Evolutionary conservation across 2,888 invertebrate species (phyloP).

Genomic region (Limnephilus auricula): DNA sequence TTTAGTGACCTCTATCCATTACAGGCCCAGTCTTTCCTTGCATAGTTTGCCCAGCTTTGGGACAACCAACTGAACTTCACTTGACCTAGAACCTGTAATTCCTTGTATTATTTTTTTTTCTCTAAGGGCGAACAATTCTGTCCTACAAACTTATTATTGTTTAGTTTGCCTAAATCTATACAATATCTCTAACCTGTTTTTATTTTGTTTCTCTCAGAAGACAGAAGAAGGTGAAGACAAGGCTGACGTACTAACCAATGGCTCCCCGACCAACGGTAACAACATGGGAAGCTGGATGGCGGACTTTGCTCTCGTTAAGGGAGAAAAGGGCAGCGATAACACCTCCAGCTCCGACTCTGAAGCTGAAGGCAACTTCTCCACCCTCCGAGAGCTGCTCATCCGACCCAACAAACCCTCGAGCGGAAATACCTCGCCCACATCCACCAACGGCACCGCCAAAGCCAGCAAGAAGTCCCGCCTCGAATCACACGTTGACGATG

Average conservation of each 20-base stretch:
- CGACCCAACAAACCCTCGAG: constrained; percentile 79
- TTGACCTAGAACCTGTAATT: too few species aligned
- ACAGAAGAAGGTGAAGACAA: constrained; percentile 76
- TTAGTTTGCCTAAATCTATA: background rate
- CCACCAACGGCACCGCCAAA: constrained; percentile 74
- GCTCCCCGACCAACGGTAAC: constrained; percentile 70
- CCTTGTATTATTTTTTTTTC: too few species aligned
- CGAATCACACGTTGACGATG: constrained; percentile 84
- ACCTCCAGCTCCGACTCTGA: constrained; percentile 80
- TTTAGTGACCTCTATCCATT: too few species aligned
- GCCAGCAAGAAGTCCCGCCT: constrained; percentile 81
- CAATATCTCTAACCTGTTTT: background rate
- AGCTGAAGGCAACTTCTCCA: constrained; percentile 87
- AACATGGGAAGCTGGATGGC: constrained; percentile 61
- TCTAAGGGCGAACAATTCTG: background rate
- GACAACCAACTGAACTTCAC: too few species aligned
- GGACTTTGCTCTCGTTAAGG: constrained; percentile 73
- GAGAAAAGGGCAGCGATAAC: constrained; percentile 72
- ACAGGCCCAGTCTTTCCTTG: too few species aligned
- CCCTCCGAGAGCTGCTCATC: constrained; percentile 87
- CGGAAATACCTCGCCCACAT: constrained; percentile 70
- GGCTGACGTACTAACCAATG: constrained; percentile 72
- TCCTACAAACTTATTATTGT: background rate
- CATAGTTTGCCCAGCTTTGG: too few species aligned
- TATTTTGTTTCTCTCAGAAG: constrained; percentile 70